phyloP scores from a whole-genome alignment of 2,113 vertebrate genomes.

The Apaloderma vittatum region DNA sequence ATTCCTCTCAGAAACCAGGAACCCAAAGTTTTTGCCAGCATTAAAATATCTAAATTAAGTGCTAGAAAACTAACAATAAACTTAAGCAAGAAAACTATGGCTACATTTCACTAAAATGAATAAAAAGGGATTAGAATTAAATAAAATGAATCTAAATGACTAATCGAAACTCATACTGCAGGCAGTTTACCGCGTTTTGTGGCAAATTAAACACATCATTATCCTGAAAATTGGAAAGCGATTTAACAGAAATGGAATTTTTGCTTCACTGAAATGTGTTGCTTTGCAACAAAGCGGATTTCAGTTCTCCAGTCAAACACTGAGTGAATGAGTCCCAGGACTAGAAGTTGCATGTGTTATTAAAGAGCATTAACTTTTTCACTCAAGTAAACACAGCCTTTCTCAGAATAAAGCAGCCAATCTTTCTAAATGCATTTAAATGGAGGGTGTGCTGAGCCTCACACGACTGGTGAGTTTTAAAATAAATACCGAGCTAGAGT shows the following conservation, averaged over 20 bases:
- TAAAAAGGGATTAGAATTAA: neutral
- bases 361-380: constrained; percentile 73
- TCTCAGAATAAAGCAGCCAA: constrained; percentile 74
- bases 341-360: constrained; percentile 62
- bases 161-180: constrained; percentile 79
- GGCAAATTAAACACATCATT: constrained; percentile 87
- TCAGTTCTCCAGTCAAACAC: constrained; percentile 78
- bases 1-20: constrained; percentile 3
- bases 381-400: constrained; percentile 78
- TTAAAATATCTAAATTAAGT: constrained; percentile 26
- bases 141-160: constrained; percentile 66
- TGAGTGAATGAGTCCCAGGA: constrained; percentile 73
- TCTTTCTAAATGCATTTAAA: constrained; percentile 65
- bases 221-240: constrained; percentile 72
- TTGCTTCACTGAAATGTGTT: constrained; percentile 84
- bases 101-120: neutral
- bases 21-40: neutral
- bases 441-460: neutral
- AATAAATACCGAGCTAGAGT: neutral
- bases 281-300: constrained; percentile 88
- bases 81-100: neutral
- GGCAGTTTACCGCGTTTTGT: constrained; percentile 75
- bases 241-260: constrained; percentile 83
- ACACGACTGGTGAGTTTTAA: neutral
- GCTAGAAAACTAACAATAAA: constrained; percentile 4